Evolutionary conservation across 2,113 vertebrate species (phyloP).

Genomic region (Kobus ellipsiprymnus): DNA sequence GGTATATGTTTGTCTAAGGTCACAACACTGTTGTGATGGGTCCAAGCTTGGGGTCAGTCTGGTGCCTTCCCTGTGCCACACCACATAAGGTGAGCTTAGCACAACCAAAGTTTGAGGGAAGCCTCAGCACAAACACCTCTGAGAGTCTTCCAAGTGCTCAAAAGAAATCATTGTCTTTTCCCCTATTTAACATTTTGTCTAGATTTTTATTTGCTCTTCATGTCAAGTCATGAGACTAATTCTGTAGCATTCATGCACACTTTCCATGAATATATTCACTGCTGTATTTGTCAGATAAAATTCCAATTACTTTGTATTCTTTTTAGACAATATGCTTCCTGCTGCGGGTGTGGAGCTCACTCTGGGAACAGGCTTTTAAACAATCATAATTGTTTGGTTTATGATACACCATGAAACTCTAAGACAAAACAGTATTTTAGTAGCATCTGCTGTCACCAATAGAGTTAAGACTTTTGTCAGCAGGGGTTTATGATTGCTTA

Average conservation of each 20-base stretch:
- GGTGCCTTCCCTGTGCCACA: accelerated
- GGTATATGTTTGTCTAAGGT: background rate
- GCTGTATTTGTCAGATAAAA: constrained; percentile 16
- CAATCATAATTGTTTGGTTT: constrained; percentile 9
- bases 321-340: background rate
- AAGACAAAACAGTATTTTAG: constrained; percentile 34
- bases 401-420: background rate
- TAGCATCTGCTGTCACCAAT: background rate
- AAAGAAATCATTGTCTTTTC: background rate
- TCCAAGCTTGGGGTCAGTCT: background rate
- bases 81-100: accelerated
- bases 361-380: background rate
- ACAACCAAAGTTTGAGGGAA: no score
- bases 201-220: background rate
- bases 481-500: background rate
- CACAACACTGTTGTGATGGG: no score
- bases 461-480: constrained; percentile 5
- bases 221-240: background rate
- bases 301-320: background rate
- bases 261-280: background rate
- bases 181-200: background rate
- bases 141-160: background rate
- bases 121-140: background rate
- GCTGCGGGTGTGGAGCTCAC: background rate
- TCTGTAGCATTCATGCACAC: background rate